Evolutionary conservation across 2,888 invertebrate genomes (phyloP).

Genomic region (Blastobasis adustella): DNA sequence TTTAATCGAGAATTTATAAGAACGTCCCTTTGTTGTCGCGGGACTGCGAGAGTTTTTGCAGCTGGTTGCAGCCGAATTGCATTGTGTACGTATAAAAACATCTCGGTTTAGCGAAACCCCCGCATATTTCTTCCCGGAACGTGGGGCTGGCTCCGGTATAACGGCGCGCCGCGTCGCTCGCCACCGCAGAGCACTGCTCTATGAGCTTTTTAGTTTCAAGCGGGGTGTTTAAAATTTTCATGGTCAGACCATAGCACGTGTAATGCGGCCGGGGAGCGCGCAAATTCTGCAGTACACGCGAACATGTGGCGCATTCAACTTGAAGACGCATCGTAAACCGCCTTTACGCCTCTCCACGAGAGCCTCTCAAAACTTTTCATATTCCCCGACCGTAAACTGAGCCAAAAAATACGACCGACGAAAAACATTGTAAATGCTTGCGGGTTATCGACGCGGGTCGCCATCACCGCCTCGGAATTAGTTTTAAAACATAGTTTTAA

Average conservation of each 20-base stretch:
- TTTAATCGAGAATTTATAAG: conserved; percentile 72
- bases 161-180: conserved; percentile 26
- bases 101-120: conserved; percentile 37
- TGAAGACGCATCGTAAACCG: conserved; percentile 72
- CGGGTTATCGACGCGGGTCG: conserved; percentile 54
- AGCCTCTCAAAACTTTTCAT: conserved; percentile 73
- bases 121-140: conserved; percentile 31
- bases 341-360: conserved; percentile 65
- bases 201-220: conserved; percentile 48
- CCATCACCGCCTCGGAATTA: conserved; percentile 50
- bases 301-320: conserved; percentile 66
- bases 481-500: conserved; percentile 67
- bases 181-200: conserved; percentile 23
- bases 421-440: conserved; percentile 72
- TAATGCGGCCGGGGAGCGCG: conserved; percentile 59
- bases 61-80: conserved; percentile 47
- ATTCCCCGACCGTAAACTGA: conserved; percentile 68
- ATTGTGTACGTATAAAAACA: conserved; percentile 48
- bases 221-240: conserved; percentile 66
- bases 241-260: conserved; percentile 67
- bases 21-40: conserved; percentile 57
- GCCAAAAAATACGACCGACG: conserved; percentile 71
- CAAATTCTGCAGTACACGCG: conserved; percentile 55
- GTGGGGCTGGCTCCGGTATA: conserved; percentile 18
- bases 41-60: conserved; percentile 51